Percentiles rank a stretch among this genome's conserved stretches.
These are phyloP conservation scores for Busseola fusca DNA, from an alignment of 2,888 invertebrate genomes.

Conservation along the genomic window DNA sequence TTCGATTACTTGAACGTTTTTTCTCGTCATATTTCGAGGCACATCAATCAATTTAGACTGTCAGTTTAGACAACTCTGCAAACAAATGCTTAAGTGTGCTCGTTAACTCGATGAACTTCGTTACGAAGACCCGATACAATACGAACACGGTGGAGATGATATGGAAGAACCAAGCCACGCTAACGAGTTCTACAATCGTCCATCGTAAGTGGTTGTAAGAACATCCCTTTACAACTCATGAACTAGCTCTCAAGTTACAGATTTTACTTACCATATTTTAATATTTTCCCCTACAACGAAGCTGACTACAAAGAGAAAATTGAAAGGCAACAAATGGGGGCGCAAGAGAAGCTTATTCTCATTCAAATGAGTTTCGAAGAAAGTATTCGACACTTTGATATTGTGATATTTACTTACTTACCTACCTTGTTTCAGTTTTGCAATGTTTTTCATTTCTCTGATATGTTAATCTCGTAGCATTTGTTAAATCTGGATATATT, in stretches of 20 bases:
- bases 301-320: conserved; percentile 79
- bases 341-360: conserved; percentile 78
- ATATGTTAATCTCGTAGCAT: conserved; percentile 30
- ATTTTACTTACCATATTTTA: conserved; percentile 84
- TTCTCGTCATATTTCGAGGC: conserved; percentile 56
- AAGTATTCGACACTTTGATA: conserved; percentile 82
- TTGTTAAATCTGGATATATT: not conserved
- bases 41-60: conserved; percentile 59
- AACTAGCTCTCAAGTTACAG: conserved; percentile 75
- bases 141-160: conserved; percentile 27
- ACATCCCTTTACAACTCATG: conserved; percentile 60
- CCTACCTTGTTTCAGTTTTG: conserved; percentile 61
- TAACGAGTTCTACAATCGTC: conserved; percentile 61
- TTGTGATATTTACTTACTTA: conserved; percentile 70
- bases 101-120: conserved; percentile 57
- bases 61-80: conserved; percentile 51
- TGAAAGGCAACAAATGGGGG: conserved; percentile 83
- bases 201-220: conserved; percentile 52
- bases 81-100: conserved; percentile 49
- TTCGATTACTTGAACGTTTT: conserved; percentile 52
- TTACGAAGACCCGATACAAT: conserved; percentile 39
- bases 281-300: conserved; percentile 79
- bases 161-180: conserved; percentile 29
- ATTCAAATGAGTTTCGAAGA: conserved; percentile 84
- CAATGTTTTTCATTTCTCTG: conserved; percentile 47